A percentile compares a stretch with the other conserved stretches of the same genome.
These are phyloP conservation scores for Palythoa grandis DNA, from an alignment of 92 coral and sea anemone genomes.

Conservation along the genomic window DNA sequence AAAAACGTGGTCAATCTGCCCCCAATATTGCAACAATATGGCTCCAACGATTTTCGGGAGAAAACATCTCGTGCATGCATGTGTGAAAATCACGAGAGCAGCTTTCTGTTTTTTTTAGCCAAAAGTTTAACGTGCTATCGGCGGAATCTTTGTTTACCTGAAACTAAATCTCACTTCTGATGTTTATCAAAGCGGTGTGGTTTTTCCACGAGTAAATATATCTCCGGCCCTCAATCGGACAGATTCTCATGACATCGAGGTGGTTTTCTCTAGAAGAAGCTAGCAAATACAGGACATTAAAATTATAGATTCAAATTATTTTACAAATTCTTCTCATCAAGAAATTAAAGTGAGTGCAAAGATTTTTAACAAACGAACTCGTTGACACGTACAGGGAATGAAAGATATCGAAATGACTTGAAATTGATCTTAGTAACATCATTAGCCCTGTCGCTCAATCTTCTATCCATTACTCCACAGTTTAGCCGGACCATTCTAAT, in stretches of 20 bases:
- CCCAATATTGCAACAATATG: neutral
- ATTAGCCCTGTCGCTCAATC: neutral
- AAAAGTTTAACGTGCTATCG: neutral
- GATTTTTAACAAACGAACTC: neutral
- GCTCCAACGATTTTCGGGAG: neutral
- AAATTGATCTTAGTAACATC: neutral
- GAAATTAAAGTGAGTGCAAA: neutral
- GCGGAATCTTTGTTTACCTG: constrained; percentile 1
- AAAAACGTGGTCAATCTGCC: neutral
- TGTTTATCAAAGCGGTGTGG: constrained; percentile 28
- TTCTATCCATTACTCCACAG: too few relatives aligned
- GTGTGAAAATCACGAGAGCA: neutral
- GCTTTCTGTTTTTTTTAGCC: neutral
- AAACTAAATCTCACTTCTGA: constrained; percentile 15
- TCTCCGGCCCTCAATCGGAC: neutral
- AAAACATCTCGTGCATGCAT: neutral
- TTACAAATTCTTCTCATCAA: neutral
- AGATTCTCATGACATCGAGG: neutral
- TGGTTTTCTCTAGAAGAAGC: neutral
- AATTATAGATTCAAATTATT: neutral
- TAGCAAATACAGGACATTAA: neutral
- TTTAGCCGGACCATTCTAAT: neutral
- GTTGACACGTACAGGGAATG: neutral
- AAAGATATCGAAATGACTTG: neutral
- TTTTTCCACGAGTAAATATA: neutral